Conservation (phyloP, 2,888 invertebrate genomes). For the Schizotus pectinicornis region DNA sequence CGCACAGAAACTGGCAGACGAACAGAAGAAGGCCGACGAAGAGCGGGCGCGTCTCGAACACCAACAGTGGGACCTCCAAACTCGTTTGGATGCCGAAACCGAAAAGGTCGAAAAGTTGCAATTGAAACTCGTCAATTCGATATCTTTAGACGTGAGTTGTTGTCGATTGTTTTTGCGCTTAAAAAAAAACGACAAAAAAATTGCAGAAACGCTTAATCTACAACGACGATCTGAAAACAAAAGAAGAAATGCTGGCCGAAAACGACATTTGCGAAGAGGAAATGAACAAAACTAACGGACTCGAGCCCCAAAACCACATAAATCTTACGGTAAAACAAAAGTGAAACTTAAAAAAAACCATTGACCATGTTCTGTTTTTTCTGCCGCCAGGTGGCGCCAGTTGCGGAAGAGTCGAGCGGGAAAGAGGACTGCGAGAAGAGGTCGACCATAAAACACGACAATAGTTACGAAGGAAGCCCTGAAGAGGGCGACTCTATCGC, state of each 20-base stretch:
- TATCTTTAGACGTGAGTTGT: slow-evolving; percentile 11
- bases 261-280: slow-evolving; percentile 45
- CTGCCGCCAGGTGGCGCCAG: slow-evolving; percentile 41
- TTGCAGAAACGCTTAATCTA: slow-evolving; percentile 22
- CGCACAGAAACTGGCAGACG: slow-evolving; percentile 61
- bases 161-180: background rate
- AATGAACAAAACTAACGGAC: slow-evolving; percentile 44
- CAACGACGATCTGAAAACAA: slow-evolving; percentile 42
- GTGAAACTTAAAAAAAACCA: background rate
- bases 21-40: slow-evolving; percentile 61
- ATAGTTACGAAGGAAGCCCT: background rate
- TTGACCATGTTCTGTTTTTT: slow-evolving; percentile 5
- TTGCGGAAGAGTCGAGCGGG: slow-evolving; percentile 38
- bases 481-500: background rate
- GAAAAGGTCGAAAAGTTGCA: slow-evolving; percentile 37
- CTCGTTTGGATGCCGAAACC: slow-evolving; percentile 39
- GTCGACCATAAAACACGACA: slow-evolving; percentile 21
- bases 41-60: slow-evolving; percentile 61
- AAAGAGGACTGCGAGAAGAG: slow-evolving; percentile 17
- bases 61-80: slow-evolving; percentile 51
- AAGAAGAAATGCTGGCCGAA: slow-evolving; percentile 51
- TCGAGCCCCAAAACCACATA: slow-evolving; percentile 44
- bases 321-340: slow-evolving; percentile 48
- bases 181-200: too few species aligned
- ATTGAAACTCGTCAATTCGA: slow-evolving; percentile 27